Evolutionary conservation across 1,140 invertebrate species (phyloP).

Genomic region (Drosophila gunungcola): DNA sequence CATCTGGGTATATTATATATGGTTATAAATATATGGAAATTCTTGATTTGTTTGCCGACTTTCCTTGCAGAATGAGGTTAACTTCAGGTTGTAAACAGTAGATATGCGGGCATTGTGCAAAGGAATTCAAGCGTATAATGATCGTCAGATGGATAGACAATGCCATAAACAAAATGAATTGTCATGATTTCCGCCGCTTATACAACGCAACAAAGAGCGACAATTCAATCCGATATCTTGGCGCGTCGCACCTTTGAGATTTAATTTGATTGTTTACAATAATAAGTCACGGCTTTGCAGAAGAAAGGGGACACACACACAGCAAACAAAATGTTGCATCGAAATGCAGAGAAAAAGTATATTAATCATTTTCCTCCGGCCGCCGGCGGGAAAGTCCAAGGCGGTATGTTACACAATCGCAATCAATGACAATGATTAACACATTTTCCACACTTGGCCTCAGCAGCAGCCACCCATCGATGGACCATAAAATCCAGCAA

Average conservation of each 20-base stretch:
- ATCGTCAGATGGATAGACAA: conserved; percentile 59
- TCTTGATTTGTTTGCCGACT: conserved; percentile 37
- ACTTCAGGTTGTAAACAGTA: conserved; percentile 36
- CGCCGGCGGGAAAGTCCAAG: conserved; percentile 41
- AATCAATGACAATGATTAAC: conserved; percentile 56
- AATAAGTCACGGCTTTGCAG: conserved; percentile 70
- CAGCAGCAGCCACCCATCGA: conserved; percentile 33
- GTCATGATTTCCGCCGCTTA: conserved; percentile 74
- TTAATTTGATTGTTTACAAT: conserved; percentile 55
- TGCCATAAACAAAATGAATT: conserved; percentile 73
- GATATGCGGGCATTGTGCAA: conserved; percentile 41
- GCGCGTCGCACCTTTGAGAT: conserved; percentile 50
- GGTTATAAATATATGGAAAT: conserved; percentile 39
- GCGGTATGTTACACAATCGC: conserved; percentile 32
- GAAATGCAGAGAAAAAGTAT: conserved; percentile 44
- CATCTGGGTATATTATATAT: conserved; percentile 8
- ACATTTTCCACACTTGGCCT: conserved; percentile 49
- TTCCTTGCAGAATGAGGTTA: conserved; percentile 45
- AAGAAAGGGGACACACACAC: conserved; percentile 24
- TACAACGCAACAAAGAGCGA: conserved; percentile 56
- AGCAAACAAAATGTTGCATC: conserved; percentile 16
- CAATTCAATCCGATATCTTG: conserved; percentile 55
- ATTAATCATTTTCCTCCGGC: conserved; percentile 49
- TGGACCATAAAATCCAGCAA: conserved; percentile 51
- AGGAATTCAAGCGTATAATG: conserved; percentile 69